Percentiles rank a stretch among this genome's conserved stretches.
Conservation (phyloP, 2,797 vertebrate species). For the Benthosema pterotum region DNA sequence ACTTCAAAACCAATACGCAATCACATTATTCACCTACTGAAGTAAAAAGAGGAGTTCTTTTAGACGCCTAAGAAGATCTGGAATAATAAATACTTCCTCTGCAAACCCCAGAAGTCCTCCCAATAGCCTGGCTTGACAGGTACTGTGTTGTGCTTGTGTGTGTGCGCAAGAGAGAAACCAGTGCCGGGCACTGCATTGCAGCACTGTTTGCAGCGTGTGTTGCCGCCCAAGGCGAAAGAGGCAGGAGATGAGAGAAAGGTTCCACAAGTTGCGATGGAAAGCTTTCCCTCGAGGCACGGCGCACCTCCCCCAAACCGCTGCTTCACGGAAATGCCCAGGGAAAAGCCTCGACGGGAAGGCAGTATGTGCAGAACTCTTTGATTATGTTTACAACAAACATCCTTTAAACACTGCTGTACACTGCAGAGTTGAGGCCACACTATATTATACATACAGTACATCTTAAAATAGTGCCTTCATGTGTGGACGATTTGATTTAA, state of each 20-base stretch:
- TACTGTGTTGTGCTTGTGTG: not conserved
- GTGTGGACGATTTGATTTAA: too few relatives aligned
- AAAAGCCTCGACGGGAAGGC: not conserved
- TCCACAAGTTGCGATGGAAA: not conserved
- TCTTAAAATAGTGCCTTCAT: too few relatives aligned
- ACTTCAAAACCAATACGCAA: slow-evolving; percentile 12
- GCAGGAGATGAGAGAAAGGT: slow-evolving; percentile 8
- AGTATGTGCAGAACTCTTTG: slow-evolving; percentile 1
- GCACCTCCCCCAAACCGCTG: not conserved
- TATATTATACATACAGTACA: too few relatives aligned
- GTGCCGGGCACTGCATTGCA: slow-evolving; percentile 2
- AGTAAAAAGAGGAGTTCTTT: not conserved
- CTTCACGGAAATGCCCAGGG: not conserved
- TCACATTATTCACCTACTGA: not conserved
- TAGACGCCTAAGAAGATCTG: not conserved
- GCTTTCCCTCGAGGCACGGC: not conserved
- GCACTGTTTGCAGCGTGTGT: slow-evolving; percentile 3
- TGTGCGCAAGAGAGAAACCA: too few relatives aligned
- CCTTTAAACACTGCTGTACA: not conserved
- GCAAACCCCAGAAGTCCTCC: not conserved
- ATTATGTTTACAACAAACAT: not conserved
- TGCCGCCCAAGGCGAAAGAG: slow-evolving; percentile 6
- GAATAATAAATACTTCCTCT: not conserved
- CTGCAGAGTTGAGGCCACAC: too few relatives aligned
- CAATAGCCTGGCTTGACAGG: slow-evolving; percentile 4